Evolutionary conservation across 2,888 invertebrate genomes (phyloP).

Genomic region (Tachystola acroxantha): DNA sequence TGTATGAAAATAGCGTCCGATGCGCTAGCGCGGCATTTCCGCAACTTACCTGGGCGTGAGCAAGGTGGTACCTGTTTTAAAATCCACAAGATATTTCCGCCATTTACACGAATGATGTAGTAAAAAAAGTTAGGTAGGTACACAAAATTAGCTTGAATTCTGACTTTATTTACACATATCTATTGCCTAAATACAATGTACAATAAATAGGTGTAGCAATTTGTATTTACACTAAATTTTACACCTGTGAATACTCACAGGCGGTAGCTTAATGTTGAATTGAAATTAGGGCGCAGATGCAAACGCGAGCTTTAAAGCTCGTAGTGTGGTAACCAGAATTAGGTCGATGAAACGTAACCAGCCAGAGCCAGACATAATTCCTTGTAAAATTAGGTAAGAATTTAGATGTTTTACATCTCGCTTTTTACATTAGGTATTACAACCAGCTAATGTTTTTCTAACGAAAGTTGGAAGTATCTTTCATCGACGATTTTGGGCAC

Average conservation of each 20-base stretch:
- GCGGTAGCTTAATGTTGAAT: slow-evolving; percentile 5
- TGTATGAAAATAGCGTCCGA: slow-evolving; percentile 55
- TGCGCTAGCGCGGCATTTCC: slow-evolving; percentile 22
- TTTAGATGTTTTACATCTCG: too few relatives aligned
- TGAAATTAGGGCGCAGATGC: slow-evolving; percentile 13
- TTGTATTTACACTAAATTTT: neutral
- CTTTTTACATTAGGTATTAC: too few relatives aligned
- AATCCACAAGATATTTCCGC: too few relatives aligned
- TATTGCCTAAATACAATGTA: too few relatives aligned
- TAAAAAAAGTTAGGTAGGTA: too few relatives aligned
- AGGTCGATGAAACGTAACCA: slow-evolving; percentile 5
- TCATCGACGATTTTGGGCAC: too few relatives aligned
- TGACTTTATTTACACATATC: too few relatives aligned
- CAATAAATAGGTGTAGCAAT: too few relatives aligned
- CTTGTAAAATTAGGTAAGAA: neutral
- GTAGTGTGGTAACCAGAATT: slow-evolving; percentile 7
- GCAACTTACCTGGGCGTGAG: slow-evolving; percentile 5
- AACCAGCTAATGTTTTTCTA: too few relatives aligned
- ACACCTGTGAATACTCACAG: slow-evolving; percentile 5
- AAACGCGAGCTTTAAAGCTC: slow-evolving; percentile 3
- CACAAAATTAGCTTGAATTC: too few relatives aligned
- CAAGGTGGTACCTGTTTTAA: neutral
- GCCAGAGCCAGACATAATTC: slow-evolving; percentile 4
- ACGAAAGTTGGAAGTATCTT: too few relatives aligned
- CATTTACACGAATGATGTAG: too few relatives aligned